Evolutionary conservation across 2,797 vertebrate species (phyloP).

Genomic region (Mallotus villosus): DNA sequence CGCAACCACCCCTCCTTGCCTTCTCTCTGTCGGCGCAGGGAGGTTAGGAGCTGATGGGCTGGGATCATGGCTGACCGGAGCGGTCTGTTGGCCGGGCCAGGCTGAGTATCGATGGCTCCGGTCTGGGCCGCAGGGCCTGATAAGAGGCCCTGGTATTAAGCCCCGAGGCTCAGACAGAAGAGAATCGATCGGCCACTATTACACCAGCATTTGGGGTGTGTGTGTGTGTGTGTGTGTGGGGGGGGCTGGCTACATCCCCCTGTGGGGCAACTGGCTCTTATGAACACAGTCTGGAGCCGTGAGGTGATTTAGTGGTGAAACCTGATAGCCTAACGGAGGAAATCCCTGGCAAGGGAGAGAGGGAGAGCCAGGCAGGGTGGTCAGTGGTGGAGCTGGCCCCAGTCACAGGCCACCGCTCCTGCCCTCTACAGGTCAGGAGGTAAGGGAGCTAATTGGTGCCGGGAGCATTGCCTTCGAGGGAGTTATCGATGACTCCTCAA

Average conservation of each 20-base stretch:
- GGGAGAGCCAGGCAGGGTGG: not conserved
- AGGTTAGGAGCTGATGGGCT: not conserved
- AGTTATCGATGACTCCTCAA: not conserved
- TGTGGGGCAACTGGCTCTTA: not conserved
- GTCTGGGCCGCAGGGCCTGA: not conserved
- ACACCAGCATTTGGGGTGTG: not conserved
- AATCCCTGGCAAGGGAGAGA: slow-evolving; percentile 10
- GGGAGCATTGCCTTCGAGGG: not conserved
- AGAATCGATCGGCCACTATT: slow-evolving; percentile 11
- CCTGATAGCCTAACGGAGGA: slow-evolving; percentile 12
- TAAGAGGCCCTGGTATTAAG: slow-evolving; percentile 4
- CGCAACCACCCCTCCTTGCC: too few relatives aligned
- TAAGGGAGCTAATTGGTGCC: not conserved
- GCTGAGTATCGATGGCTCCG: not conserved
- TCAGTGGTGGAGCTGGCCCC: not conserved
- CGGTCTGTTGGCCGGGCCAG: not conserved
- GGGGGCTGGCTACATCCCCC: not conserved
- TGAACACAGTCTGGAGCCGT: slow-evolving; percentile 5
- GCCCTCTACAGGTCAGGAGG: too few relatives aligned
- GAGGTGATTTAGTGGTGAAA: slow-evolving; percentile 5
- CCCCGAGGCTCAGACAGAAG: slow-evolving; percentile 15
- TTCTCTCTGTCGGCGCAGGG: too few relatives aligned
- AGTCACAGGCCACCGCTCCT: not conserved
- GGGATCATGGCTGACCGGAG: slow-evolving; percentile 5
- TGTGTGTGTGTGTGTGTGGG: too few relatives aligned